Conservation (phyloP, 2,888 invertebrate species). For the Cryptocephalus primarius region DNA sequence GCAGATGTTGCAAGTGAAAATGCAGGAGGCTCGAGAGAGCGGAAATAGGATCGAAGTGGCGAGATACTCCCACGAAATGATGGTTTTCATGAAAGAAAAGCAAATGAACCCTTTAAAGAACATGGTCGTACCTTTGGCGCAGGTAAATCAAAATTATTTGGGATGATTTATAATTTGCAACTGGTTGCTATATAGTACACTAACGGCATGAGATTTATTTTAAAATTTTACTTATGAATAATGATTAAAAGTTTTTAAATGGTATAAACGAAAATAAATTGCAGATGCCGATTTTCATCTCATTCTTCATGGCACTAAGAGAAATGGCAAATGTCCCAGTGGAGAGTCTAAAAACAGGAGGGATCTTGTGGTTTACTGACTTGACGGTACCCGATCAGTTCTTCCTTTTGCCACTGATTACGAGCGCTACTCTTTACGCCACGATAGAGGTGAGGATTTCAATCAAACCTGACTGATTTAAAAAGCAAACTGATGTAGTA, state of each 20-base stretch:
- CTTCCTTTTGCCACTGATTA: conserved; percentile 75
- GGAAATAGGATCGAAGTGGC: conserved; percentile 70
- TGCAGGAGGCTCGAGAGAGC: conserved; percentile 76
- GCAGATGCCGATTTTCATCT: conserved; percentile 76
- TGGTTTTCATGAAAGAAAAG: conserved; percentile 72
- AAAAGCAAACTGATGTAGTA: background rate
- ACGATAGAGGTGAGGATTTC: conserved; percentile 57
- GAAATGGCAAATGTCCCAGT: conserved; percentile 86
- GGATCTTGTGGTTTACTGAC: conserved; percentile 87
- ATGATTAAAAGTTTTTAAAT: no score
- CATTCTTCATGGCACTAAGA: conserved; percentile 80
- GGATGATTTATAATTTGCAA: background rate
- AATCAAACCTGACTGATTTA: background rate
- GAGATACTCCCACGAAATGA: conserved; percentile 65
- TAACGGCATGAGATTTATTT: no score
- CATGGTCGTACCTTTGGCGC: conserved; percentile 64
- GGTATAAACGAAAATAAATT: background rate
- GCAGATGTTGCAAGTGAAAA: conserved; percentile 67
- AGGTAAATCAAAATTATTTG: conserved; percentile 40
- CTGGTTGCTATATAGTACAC: no score
- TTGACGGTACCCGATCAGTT: conserved; percentile 84
- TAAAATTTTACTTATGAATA: background rate
- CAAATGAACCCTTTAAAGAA: conserved; percentile 71
- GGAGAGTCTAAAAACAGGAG: conserved; percentile 80
- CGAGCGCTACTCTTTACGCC: conserved; percentile 67